These are phyloP conservation scores for Eutolmus rufibarbis DNA, from an alignment of 2,888 invertebrate genomes.

Conservation along the genomic window DNA sequence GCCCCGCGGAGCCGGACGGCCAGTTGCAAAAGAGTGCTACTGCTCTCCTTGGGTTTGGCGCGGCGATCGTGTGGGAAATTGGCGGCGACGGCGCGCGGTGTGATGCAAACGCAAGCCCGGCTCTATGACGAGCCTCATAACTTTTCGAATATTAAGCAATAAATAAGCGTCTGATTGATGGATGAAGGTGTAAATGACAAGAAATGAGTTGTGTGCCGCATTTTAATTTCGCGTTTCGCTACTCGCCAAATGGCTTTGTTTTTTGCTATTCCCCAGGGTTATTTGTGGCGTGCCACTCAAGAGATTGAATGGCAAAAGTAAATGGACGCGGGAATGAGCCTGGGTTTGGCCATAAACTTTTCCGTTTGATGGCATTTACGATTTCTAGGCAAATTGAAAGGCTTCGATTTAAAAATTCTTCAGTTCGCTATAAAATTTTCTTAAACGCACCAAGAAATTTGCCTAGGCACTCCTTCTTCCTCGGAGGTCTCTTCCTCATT, in stretches of 20 bases:
- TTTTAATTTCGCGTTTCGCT: conserved; percentile 10
- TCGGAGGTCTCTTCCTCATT: background rate
- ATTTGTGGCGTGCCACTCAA: background rate
- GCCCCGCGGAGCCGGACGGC: background rate
- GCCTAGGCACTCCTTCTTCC: background rate
- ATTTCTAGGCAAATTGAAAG: background rate
- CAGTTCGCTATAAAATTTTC: background rate
- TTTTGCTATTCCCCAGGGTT: background rate
- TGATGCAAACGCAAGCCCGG: background rate
- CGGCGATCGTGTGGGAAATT: background rate
- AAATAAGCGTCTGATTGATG: conserved; percentile 29
- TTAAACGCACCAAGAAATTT: background rate
- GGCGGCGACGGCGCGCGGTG: background rate
- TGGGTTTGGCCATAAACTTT: background rate
- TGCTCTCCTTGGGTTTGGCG: background rate
- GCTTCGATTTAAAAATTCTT: background rate
- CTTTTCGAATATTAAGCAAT: conserved; percentile 28
- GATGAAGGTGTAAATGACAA: conserved; percentile 30
- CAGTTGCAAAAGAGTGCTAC: background rate
- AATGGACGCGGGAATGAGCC: background rate
- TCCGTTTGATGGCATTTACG: background rate
- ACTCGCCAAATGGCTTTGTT: background rate
- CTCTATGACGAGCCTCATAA: conserved; percentile 10
- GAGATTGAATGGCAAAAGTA: background rate
- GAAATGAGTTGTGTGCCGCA: background rate